phyloP scores from a whole-genome alignment of 1,140 invertebrate genomes.

The Pissodes strobi region DNA sequence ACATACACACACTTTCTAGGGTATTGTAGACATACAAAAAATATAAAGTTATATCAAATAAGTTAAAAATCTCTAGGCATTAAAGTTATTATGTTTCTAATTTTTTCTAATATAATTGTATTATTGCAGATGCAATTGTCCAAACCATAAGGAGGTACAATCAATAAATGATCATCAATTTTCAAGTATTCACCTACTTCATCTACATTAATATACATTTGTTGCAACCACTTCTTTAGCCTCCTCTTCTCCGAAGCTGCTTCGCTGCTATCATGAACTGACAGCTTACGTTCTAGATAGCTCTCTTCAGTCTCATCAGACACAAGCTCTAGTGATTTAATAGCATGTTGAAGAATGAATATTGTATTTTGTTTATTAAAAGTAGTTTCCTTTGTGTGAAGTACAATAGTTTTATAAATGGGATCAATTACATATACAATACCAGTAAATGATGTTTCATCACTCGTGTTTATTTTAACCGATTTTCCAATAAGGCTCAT shows the following conservation, averaged over 20 bases:
- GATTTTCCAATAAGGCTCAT: constrained; percentile 42
- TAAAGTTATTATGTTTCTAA: constrained; percentile 46
- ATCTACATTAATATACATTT: constrained; percentile 47
- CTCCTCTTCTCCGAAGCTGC: constrained; percentile 16
- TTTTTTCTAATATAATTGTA: constrained; percentile 49
- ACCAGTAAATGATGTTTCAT: constrained; percentile 38
- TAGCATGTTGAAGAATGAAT: constrained; percentile 41
- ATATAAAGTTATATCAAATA: no score
- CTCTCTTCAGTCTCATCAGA: constrained; percentile 34
- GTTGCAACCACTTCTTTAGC: constrained; percentile 48
- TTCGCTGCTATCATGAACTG: neutral
- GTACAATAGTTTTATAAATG: constrained; percentile 47
- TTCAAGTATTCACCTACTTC: constrained; percentile 47
- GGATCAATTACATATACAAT: constrained; percentile 49
- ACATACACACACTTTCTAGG: no score
- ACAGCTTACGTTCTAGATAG: constrained; percentile 20
- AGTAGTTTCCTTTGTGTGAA: constrained; percentile 26
- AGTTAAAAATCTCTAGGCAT: constrained; percentile 49
- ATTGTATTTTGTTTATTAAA: constrained; percentile 32
- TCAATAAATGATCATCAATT: constrained; percentile 48
- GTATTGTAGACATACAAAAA: no score
- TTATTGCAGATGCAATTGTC: constrained; percentile 50
- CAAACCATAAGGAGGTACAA: constrained; percentile 49
- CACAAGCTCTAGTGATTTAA: constrained; percentile 40
- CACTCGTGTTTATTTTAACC: constrained; percentile 43